Evolutionary conservation across 2,113 vertebrate species (phyloP).

Genomic region (Chaenocephalus aceratus): DNA sequence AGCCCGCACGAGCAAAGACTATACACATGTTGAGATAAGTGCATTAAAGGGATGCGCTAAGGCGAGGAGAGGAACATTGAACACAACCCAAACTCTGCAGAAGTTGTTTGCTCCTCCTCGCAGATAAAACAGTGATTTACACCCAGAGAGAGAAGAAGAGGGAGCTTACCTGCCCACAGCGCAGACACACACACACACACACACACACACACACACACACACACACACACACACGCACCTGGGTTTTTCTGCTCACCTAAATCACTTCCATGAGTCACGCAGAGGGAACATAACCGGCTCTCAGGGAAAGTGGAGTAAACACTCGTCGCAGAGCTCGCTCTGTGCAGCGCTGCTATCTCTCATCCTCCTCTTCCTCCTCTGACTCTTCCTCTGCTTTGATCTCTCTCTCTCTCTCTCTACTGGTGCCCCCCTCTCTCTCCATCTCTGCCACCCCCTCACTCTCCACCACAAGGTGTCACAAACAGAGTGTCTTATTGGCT

Average conservation of each 20-base stretch:
- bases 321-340: conserved; percentile 39
- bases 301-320: conserved; percentile 61
- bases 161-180: conserved; percentile 58
- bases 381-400: conserved; percentile 51
- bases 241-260: conserved; percentile 52
- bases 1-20: conserved; percentile 23
- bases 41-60: not conserved
- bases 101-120: conserved; percentile 61
- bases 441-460: conserved; percentile 55
- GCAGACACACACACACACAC: conserved; percentile 13
- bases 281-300: conserved; percentile 49
- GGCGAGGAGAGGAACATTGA: not conserved
- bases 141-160: conserved; percentile 7
- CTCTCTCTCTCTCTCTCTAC: conserved; percentile 32
- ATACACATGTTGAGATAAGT: not conserved
- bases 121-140: conserved; percentile 2
- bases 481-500: conserved; percentile 66
- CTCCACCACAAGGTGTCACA: conserved; percentile 74
- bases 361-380: conserved; percentile 43
- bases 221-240: conserved; percentile 9
- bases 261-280: conserved; percentile 73
- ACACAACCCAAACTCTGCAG: conserved; percentile 56
- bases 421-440: conserved; percentile 38
- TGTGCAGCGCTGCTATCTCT: conserved; percentile 65
- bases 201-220: too few species aligned